Percentiles rank a stretch among this genome's conserved stretches.
These are phyloP conservation scores for Branchinecta lindahli DNA, from an alignment of 1,140 invertebrate species.

Conservation along the genomic window DNA sequence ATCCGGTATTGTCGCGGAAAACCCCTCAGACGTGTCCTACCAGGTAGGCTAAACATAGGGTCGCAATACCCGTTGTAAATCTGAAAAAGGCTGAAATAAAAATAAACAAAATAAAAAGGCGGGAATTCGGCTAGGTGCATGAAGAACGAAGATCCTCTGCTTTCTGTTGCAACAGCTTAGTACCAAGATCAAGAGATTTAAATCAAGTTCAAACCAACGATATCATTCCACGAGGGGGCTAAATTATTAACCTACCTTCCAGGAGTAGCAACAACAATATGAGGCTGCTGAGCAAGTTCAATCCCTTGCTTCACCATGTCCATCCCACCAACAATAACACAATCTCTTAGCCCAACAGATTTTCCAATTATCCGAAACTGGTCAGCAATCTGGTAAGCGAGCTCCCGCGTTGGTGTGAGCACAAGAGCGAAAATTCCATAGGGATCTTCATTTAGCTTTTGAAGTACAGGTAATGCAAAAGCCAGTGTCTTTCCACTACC, in stretches of 20 bases:
- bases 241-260: slow-evolving; percentile 39
- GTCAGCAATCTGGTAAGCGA: slow-evolving; percentile 83
- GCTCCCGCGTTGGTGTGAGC: slow-evolving; percentile 86
- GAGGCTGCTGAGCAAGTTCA: slow-evolving; percentile 68
- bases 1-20: too few relatives aligned
- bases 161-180: too few relatives aligned
- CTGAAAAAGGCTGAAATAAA: too few relatives aligned
- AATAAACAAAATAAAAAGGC: too few relatives aligned
- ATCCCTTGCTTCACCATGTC: slow-evolving; percentile 80
- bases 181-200: too few relatives aligned
- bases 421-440: slow-evolving; percentile 90
- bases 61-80: too few relatives aligned
- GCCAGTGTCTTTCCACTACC: slow-evolving; percentile 96
- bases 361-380: slow-evolving; percentile 80
- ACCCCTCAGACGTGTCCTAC: too few relatives aligned
- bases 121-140: too few relatives aligned
- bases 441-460: slow-evolving; percentile 76
- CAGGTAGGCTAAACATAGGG: too few relatives aligned
- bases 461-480: slow-evolving; percentile 87
- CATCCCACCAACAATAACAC: slow-evolving; percentile 77
- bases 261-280: slow-evolving; percentile 87
- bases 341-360: slow-evolving; percentile 60
- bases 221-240: too few relatives aligned
- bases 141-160: too few relatives aligned
- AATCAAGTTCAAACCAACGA: too few relatives aligned